These are phyloP conservation scores for Maylandia zebra DNA, from an alignment of 2,113 vertebrate species.

Conservation along the genomic window DNA sequence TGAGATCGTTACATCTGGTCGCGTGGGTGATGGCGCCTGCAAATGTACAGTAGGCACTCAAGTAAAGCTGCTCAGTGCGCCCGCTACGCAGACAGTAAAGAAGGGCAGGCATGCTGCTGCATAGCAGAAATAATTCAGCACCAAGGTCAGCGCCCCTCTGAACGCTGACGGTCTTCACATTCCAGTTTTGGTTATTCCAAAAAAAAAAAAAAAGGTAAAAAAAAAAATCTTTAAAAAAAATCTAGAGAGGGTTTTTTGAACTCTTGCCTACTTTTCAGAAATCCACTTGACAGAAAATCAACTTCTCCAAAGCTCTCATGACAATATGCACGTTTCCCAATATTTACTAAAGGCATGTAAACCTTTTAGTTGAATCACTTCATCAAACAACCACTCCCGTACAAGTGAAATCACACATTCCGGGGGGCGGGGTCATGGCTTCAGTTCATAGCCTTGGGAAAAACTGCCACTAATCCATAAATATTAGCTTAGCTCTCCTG, in stretches of 20 bases:
- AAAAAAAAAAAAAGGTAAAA: background rate
- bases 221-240: background rate
- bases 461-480: background rate
- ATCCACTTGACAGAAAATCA: background rate
- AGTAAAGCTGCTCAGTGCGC: background rate
- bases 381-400: background rate
- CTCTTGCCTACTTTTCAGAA: background rate
- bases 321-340: background rate
- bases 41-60: background rate
- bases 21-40: constrained; percentile 3
- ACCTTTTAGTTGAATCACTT: background rate
- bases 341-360: background rate
- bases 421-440: background rate
- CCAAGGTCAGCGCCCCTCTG: constrained; percentile 43
- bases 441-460: background rate
- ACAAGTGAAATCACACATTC: background rate
- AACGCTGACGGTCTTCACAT: background rate
- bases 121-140: constrained; percentile 23
- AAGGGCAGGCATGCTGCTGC: background rate
- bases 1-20: background rate
- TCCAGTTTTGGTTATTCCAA: background rate
- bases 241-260: background rate
- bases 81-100: background rate
- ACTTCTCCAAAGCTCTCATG: background rate
- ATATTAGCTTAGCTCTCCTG: background rate